phyloP scores from a whole-genome alignment of 2,888 invertebrate genomes.

The Netelia fuscicornis region DNA sequence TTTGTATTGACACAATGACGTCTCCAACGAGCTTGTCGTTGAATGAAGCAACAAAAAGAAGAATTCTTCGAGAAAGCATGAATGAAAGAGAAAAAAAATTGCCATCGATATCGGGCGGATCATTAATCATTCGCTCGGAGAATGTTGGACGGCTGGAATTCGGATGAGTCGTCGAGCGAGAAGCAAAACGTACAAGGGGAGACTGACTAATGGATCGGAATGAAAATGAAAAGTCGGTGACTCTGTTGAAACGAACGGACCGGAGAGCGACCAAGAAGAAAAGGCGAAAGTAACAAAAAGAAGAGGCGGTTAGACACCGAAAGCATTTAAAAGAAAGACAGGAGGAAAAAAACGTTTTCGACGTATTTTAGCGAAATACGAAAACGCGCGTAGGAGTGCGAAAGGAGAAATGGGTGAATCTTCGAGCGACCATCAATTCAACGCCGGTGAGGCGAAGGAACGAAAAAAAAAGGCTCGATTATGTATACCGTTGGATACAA shows the following conservation, averaged over 20 bases:
- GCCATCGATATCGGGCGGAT: conserved; percentile 21
- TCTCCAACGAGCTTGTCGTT: background rate
- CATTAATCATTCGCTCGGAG: conserved; percentile 47
- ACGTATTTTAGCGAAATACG: background rate
- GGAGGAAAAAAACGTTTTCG: background rate
- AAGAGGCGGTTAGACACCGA: background rate
- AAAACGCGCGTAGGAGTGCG: background rate
- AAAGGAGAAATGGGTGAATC: background rate
- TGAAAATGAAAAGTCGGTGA: conserved; percentile 9
- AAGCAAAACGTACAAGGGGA: conserved; percentile 4
- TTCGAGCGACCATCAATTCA: conserved; percentile 2
- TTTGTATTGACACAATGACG: background rate
- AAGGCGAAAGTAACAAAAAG: background rate
- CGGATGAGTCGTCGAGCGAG: conserved; percentile 34
- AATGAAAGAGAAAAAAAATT: conserved; percentile 26
- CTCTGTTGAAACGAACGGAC: conserved; percentile 9
- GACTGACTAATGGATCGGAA: conserved; percentile 20
- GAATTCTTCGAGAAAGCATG: conserved; percentile 1
- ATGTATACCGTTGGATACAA: background rate
- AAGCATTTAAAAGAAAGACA: conserved; percentile 34
- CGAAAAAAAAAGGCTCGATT: conserved; percentile 16
- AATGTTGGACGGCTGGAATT: conserved; percentile 5
- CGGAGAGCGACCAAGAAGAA: background rate
- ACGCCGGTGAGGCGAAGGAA: background rate
- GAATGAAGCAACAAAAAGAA: background rate